Conservation (phyloP, 2,113 vertebrate genomes). For the Ailurus styani region DNA sequence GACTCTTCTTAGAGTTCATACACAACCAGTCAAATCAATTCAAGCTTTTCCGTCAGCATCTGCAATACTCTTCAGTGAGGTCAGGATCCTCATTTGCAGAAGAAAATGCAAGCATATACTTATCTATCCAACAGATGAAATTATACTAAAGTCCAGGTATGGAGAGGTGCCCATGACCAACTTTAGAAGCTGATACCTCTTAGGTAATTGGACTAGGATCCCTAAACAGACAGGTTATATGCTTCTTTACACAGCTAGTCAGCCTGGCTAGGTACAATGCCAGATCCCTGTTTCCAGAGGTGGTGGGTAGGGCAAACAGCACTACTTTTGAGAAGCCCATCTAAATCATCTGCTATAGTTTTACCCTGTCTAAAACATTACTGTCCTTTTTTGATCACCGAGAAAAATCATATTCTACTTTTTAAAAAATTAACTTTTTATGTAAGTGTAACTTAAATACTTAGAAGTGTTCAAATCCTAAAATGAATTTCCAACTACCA, state of each 20-base stretch:
- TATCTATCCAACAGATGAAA: not conserved
- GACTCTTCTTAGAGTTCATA: not conserved
- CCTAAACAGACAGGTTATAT: not conserved
- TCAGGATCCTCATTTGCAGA: not conserved
- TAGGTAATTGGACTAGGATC: not conserved
- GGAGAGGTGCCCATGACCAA: not conserved
- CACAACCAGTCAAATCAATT: not conserved
- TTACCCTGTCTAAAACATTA: not conserved
- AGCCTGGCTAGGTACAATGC: not conserved
- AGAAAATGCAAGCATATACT: not conserved
- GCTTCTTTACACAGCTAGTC: not conserved
- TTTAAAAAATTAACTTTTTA: not conserved
- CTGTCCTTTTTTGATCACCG: not conserved
- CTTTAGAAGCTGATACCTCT: not conserved
- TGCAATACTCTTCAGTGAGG: not conserved
- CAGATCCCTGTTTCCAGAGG: not conserved
- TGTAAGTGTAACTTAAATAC: not conserved
- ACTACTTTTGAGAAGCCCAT: not conserved
- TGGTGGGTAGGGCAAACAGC: not conserved
- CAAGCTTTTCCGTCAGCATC: not conserved
- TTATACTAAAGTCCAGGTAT: not conserved
- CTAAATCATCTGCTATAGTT: not conserved
- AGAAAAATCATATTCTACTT: not conserved
- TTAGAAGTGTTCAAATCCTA: not conserved
- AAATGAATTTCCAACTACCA: not conserved